A percentile compares a stretch with the other conserved stretches of the same genome.
phyloP scores from a whole-genome alignment of 1,140 invertebrate genomes.

The Telenomus remus region DNA sequence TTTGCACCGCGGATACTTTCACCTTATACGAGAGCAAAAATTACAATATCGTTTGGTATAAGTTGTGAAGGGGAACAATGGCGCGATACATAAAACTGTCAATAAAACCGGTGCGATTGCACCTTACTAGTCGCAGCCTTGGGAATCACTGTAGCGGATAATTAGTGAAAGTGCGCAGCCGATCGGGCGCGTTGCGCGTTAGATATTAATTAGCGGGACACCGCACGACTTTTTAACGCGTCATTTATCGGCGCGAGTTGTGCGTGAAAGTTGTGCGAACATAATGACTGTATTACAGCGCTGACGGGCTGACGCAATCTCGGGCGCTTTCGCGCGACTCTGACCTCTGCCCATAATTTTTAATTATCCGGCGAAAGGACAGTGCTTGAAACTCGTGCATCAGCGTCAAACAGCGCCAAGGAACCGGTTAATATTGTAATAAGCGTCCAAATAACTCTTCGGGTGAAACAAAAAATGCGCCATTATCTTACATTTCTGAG shows the following conservation, averaged over 20 bases:
- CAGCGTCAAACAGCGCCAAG: slow-evolving; percentile 36
- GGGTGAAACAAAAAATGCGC: slow-evolving; percentile 35
- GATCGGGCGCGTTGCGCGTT: slow-evolving; percentile 15
- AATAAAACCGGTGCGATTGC: slow-evolving; percentile 10
- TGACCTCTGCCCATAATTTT: slow-evolving; percentile 16
- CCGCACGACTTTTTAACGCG: slow-evolving; percentile 32
- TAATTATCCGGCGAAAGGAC: slow-evolving; percentile 39
- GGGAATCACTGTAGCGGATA: slow-evolving; percentile 14
- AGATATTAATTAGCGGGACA: slow-evolving; percentile 39
- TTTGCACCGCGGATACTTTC: slow-evolving; percentile 16
- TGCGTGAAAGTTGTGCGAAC: slow-evolving; percentile 29
- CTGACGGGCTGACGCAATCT: slow-evolving; percentile 45
- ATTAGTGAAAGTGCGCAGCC: slow-evolving; percentile 35
- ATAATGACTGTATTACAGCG: slow-evolving; percentile 49
- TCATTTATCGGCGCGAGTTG: slow-evolving; percentile 31
- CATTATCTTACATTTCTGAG: slow-evolving; percentile 45
- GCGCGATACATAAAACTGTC: slow-evolving; percentile 10
- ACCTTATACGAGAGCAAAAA: slow-evolving; percentile 15
- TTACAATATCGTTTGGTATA: slow-evolving; percentile 2
- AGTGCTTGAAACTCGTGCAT: slow-evolving; percentile 23
- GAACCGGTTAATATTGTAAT: slow-evolving; percentile 55
- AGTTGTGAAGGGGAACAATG: too few relatives aligned
- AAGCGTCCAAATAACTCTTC: slow-evolving; percentile 43
- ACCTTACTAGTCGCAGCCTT: slow-evolving; percentile 15
- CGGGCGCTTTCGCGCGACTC: slow-evolving; percentile 18